These are phyloP conservation scores for Oxyscelio sp. DNA, from an alignment of 2,888 invertebrate genomes.

Conservation along the genomic window DNA sequence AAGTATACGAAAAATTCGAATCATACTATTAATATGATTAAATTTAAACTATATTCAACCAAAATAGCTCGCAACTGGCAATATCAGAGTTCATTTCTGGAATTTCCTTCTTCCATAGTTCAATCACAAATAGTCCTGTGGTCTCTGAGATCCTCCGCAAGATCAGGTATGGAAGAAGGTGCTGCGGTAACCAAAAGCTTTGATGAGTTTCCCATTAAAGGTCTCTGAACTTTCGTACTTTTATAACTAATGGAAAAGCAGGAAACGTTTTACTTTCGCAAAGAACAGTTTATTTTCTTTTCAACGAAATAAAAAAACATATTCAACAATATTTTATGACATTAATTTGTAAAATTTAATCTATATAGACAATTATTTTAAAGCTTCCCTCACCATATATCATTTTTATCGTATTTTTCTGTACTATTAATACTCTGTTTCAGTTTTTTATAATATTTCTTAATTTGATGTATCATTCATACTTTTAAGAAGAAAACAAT, in stretches of 20 bases:
- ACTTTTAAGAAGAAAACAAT: no score
- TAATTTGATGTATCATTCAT: no score
- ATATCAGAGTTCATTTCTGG: conserved; percentile 16
- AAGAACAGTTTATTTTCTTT: conserved; percentile 21
- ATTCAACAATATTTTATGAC: neutral
- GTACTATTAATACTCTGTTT: no score
- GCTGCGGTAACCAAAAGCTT: conserved; percentile 36
- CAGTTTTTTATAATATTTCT: no score
- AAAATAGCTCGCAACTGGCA: conserved; percentile 5
- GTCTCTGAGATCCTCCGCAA: conserved; percentile 8
- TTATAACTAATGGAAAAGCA: conserved; percentile 34
- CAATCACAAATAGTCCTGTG: conserved; percentile 23
- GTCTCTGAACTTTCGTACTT: conserved; percentile 34
- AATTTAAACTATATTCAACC: no score
- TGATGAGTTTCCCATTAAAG: conserved; percentile 46
- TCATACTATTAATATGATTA: no score
- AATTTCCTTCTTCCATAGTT: conserved; percentile 14
- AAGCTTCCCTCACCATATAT: no score
- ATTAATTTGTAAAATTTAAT: no score
- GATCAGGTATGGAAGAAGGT: conserved; percentile 41
- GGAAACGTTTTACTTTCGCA: conserved; percentile 35
- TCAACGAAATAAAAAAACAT: neutral
- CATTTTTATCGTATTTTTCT: no score
- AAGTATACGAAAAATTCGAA: no score
- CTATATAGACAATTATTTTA: no score